Base-by-base conservation (phyloP, 2,113 vertebrate genomes). In the Ameiurus melas region DNA sequence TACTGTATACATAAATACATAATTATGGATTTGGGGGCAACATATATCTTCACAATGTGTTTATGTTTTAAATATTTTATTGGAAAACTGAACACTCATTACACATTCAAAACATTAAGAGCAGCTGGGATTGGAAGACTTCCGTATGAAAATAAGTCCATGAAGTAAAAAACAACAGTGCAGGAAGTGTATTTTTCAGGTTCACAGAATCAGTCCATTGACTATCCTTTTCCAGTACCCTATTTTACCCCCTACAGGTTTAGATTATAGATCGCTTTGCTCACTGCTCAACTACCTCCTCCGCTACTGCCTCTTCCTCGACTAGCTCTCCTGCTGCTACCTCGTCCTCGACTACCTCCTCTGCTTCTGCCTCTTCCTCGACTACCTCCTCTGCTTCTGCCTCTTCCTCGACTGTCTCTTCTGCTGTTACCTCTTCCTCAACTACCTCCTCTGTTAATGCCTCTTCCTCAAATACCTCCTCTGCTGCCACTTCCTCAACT, bases 151-250 rank as follows among this genome's bases (percentile, higher is more conserved):
- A 75, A 85, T 77, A 85, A 80, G 57, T 53, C 47, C 58, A 78
- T 27, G 27, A 5, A 79, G 19, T 70, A 75, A 81, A 58, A 88
- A 92, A 91, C 85, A 92, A 95, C 95, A 96, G 94, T 95, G 95
- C 95, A 94, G 92, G 92, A 86, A 88, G 89, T 92, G 70, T 91
- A 85, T 91, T 80, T 78, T 91, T 85, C 88, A 79, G 83, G 88
- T 93, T 93, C 93, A 94, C 91, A 92, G 89, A 92, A 92, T 89
- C 91, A 93, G 92, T 93, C 87, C 89, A 88, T 55, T 53, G 66
- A 84, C 81, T 79, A 85, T 83, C 62, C 30, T 77, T 58, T 83
- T 87, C n/a, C 64, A 53, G 30, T 71, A 90, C 43, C 27, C 3
- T 58, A 71, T 79, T 62, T 86, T 58, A 53, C 57, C 70, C 30